A percentile compares a stretch with the other conserved stretches of the same genome.
Evolutionary conservation across 2,888 invertebrate species (phyloP).

Genomic region (Drosophila nr. perissopoda): DNA sequence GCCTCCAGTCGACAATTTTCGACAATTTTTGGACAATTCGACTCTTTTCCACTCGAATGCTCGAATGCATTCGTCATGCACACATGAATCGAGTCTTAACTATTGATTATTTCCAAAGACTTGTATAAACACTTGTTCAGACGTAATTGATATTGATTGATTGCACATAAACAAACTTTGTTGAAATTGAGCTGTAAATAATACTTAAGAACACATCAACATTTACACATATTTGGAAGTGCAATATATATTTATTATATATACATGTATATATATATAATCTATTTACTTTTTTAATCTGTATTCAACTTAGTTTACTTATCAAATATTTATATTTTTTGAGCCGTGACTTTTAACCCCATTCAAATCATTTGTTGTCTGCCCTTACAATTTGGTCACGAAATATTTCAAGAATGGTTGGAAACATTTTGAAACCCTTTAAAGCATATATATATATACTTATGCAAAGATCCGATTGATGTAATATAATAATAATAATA

Average conservation of each 20-base stretch:
- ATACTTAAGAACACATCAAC: neutral
- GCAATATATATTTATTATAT: neutral
- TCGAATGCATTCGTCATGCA: slow-evolving; percentile 22
- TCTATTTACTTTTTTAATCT: neutral
- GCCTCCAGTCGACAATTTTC: slow-evolving; percentile 17
- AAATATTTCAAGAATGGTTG: neutral
- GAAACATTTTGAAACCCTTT: neutral
- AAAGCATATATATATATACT: neutral
- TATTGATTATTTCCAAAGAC: slow-evolving; percentile 8
- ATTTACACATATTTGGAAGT: neutral
- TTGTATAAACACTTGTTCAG: slow-evolving; percentile 11
- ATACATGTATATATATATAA: neutral
- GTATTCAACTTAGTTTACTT: neutral
- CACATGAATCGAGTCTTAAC: slow-evolving; percentile 11
- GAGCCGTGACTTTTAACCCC: neutral
- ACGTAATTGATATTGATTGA: slow-evolving; percentile 23
- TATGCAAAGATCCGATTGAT: neutral
- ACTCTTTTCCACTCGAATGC: neutral
- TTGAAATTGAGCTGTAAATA: neutral
- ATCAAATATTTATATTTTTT: neutral
- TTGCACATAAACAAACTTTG: neutral
- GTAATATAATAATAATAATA: no score
- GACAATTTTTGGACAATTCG: neutral
- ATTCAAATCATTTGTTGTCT: neutral
- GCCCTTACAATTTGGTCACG: neutral